Conservation (phyloP, 2,113 vertebrate species). For the Myanophis thanlyinensis region DNA sequence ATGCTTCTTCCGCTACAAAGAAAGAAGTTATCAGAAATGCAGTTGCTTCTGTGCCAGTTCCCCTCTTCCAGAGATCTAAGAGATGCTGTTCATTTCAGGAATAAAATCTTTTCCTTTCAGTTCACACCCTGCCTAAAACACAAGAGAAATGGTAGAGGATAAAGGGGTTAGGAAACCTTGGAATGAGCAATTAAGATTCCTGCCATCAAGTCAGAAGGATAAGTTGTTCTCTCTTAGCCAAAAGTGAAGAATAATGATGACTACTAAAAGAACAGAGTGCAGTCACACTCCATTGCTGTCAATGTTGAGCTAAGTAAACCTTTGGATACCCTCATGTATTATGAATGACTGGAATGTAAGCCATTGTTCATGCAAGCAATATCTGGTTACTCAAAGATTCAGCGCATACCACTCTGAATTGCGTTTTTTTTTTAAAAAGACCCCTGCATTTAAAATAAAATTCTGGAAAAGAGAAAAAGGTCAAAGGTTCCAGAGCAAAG, state of each 20-base stretch:
- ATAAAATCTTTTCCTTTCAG: neutral
- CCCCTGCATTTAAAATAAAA: slow-evolving; percentile 24
- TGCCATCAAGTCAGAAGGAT: slow-evolving; percentile 9
- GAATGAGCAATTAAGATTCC: slow-evolving; percentile 34
- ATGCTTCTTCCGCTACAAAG: neutral
- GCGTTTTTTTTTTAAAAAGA: neutral
- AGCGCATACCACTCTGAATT: slow-evolving; percentile 2
- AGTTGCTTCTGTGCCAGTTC: neutral
- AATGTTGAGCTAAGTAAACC: slow-evolving; percentile 21
- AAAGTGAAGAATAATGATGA: slow-evolving; percentile 16
- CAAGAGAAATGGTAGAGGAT: slow-evolving; percentile 8
- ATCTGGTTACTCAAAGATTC: slow-evolving; percentile 32
- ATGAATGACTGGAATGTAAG: slow-evolving; percentile 29
- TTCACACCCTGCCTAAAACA: slow-evolving; percentile 10
- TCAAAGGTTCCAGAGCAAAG: slow-evolving; percentile 19
- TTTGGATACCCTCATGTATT: slow-evolving; percentile 24
- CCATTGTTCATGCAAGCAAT: slow-evolving; percentile 23
- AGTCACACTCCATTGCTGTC: slow-evolving; percentile 23
- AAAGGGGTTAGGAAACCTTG: slow-evolving; percentile 3
- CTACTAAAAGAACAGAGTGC: slow-evolving; percentile 9
- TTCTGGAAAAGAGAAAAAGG: slow-evolving; percentile 18
- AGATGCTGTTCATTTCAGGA: slow-evolving; percentile 9
- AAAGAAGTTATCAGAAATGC: neutral
- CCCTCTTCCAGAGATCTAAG: neutral
- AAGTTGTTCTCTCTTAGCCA: neutral